phyloP scores from a whole-genome alignment of 2,888 invertebrate genomes.

The Yponomeuta sedellus region DNA sequence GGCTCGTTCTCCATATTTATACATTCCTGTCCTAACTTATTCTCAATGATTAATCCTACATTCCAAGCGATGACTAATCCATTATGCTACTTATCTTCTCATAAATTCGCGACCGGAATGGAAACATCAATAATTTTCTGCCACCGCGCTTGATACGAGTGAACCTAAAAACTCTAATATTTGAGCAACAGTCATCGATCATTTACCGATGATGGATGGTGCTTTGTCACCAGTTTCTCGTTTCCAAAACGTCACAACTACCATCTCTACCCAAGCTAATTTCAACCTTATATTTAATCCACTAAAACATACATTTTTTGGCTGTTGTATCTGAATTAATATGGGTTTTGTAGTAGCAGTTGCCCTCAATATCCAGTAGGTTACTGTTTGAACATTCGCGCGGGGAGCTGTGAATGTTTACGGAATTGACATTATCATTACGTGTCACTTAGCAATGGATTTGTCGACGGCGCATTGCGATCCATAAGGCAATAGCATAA shows the following conservation, averaged over 20 bases:
- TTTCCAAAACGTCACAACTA: slow-evolving; percentile 6
- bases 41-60: not conserved
- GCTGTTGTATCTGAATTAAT: slow-evolving; percentile 20
- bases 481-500: no score
- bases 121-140: slow-evolving; percentile 1
- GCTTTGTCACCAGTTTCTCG: slow-evolving; percentile 2
- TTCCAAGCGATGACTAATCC: not conserved
- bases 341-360: slow-evolving; percentile 32
- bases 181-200: slow-evolving; percentile 68
- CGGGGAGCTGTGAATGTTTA: slow-evolving; percentile 50
- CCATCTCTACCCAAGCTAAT: not conserved
- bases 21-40: no score
- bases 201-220: slow-evolving; percentile 69
- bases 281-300: not conserved
- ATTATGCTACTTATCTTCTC: not conserved
- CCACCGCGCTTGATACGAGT: slow-evolving; percentile 27
- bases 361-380: slow-evolving; percentile 52
- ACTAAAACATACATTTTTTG: not conserved
- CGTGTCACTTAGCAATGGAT: slow-evolving; percentile 59
- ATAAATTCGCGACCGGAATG: not conserved
- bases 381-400: slow-evolving; percentile 61
- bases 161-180: slow-evolving; percentile 64
- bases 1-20: no score
- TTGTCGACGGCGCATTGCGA: not conserved
- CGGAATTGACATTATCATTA: slow-evolving; percentile 65